Percentiles rank a stretch among this genome's conserved stretches.
phyloP scores from a whole-genome alignment of 23 tunicate species.

The Phallusia fumigata region DNA sequence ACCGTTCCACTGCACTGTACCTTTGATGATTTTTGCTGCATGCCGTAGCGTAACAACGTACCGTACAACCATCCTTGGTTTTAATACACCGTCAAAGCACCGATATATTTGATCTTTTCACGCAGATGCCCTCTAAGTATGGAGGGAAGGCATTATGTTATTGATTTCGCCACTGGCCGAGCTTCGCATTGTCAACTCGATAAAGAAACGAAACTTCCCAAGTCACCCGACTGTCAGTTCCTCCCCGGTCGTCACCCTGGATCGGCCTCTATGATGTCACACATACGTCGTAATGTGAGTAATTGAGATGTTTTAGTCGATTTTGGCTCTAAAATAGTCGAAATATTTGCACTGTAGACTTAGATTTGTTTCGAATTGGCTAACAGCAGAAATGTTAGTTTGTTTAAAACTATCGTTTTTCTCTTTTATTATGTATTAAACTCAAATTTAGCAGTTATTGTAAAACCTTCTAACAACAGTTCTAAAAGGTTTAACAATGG shows the following conservation, averaged over 20 bases:
- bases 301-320: too few species aligned
- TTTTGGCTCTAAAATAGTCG: too few species aligned
- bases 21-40: too few species aligned
- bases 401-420: too few species aligned
- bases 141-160: neutral
- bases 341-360: too few species aligned
- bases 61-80: too few species aligned
- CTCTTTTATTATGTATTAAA: too few species aligned
- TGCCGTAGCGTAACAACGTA: too few species aligned
- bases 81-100: neutral
- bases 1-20: too few species aligned
- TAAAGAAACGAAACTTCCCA: neutral
- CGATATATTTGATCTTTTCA: neutral
- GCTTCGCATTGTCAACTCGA: neutral
- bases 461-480: too few species aligned
- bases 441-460: too few species aligned
- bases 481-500: too few species aligned
- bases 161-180: neutral
- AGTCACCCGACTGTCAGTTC: neutral
- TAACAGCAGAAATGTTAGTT: neutral
- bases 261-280: conserved; percentile 10
- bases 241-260: neutral
- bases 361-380: neutral
- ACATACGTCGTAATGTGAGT: neutral
- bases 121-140: neutral